Evolutionary conservation across 1,140 invertebrate genomes (phyloP).

Genomic region (Cyclina sinensis): DNA sequence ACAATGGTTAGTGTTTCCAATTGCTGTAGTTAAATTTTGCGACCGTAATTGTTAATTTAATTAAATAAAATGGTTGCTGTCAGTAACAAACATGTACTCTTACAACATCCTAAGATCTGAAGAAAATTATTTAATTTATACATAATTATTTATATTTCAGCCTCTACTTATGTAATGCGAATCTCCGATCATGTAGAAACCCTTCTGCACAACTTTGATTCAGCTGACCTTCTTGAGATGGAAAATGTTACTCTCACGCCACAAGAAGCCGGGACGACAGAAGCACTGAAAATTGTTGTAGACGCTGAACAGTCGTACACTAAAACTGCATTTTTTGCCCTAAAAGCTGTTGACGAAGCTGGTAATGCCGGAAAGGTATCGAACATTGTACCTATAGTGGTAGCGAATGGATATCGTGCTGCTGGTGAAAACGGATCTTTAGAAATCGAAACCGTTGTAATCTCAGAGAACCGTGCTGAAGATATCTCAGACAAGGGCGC

Average conservation of each 20-base stretch:
- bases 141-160: background rate
- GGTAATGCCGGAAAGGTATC: no score
- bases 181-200: background rate
- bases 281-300: constrained; percentile 1
- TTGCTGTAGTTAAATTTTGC: no score
- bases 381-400: no score
- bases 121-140: no score
- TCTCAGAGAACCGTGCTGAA: background rate
- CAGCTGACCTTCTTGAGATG: background rate
- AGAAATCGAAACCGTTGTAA: background rate
- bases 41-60: no score
- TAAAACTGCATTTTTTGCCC: background rate
- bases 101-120: no score
- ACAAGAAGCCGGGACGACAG: background rate
- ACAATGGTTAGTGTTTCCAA: no score
- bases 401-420: no score
- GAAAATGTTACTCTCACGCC: background rate
- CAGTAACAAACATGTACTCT: no score
- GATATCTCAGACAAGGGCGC: background rate
- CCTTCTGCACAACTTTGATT: no score
- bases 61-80: no score
- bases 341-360: constrained; percentile 7
- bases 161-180: constrained; percentile 21
- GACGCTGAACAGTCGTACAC: background rate
- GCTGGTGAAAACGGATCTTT: no score